Conservation (phyloP, 2,888 invertebrate genomes). For the Graphium colonna region DNA sequence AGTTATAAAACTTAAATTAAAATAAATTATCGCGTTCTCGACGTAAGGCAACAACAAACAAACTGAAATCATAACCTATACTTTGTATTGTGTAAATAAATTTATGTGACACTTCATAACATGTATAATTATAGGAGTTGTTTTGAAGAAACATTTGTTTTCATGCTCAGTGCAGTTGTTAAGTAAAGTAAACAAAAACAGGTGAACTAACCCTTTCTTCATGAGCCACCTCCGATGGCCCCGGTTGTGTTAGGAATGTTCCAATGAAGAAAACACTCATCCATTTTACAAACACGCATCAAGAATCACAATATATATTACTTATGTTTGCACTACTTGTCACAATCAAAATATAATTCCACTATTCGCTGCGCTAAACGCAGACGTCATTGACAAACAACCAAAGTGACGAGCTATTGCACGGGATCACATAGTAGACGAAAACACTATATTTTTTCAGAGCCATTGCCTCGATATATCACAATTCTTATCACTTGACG, state of each 20-base stretch:
- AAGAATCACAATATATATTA: slow-evolving; percentile 67
- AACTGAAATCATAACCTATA: slow-evolving; percentile 21
- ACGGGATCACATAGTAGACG: slow-evolving; percentile 71
- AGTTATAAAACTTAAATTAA: slow-evolving; percentile 17
- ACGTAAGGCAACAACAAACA: slow-evolving; percentile 20
- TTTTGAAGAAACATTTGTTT: slow-evolving; percentile 14
- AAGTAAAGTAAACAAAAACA: slow-evolving; percentile 50
- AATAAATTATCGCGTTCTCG: neutral
- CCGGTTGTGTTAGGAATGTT: slow-evolving; percentile 69
- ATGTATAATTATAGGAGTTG: slow-evolving; percentile 13
- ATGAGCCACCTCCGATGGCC: slow-evolving; percentile 76
- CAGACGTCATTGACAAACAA: slow-evolving; percentile 81
- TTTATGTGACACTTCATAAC: slow-evolving; percentile 19
- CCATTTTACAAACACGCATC: slow-evolving; percentile 75
- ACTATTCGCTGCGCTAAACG: slow-evolving; percentile 79
- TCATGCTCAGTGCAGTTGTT: slow-evolving; percentile 13
- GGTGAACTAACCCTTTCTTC: slow-evolving; percentile 78
- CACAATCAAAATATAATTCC: slow-evolving; percentile 77
- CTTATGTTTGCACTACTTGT: slow-evolving; percentile 75
- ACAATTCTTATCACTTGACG: slow-evolving; percentile 73
- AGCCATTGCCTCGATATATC: slow-evolving; percentile 69
- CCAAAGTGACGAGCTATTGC: slow-evolving; percentile 76
- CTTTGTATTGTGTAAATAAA: slow-evolving; percentile 33
- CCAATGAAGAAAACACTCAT: slow-evolving; percentile 70
- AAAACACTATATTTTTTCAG: slow-evolving; percentile 68